Evolutionary conservation across 30 jellyfish, hydroid and myxozoan genomes (phyloP), one percentile per base, ranked within the genome.

Genomic region (Aurelia sp.): DNA sequence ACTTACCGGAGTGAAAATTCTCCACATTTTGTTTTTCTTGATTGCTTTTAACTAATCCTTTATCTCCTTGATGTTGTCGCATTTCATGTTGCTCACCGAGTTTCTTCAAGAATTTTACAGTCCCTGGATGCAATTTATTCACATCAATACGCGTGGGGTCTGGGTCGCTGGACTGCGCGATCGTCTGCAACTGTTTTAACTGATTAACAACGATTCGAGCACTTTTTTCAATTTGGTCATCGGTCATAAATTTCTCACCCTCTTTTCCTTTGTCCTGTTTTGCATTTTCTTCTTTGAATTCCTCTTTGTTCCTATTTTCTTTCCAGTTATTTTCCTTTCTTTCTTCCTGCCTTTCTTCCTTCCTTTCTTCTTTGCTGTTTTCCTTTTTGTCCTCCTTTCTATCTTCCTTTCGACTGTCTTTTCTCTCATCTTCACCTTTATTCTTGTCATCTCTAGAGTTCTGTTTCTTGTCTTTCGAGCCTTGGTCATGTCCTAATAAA

Each of bases 131-230:
- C 71, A 93, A 64, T 64, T 89, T 86, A 68, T 91, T 89, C 18
- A 93, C 98, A 63, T 93, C 97, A 15, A 93, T 93, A 78, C 84
- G 84, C 37, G 96, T 66, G 11, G 98, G 98, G 57, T 93, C 98
- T 23, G 98, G 98, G 71, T 93, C 83, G 0, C 91, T 62, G 15
- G 98, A 93, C 60, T 93, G 98, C 27, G 98, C 98, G n/a, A 93
- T 86, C 27, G 62, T 88, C 68, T 93, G 98, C 51, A 93, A 74
- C 68, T 89, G 97, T 51, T 93, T 89, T 62, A 93, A 79, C 67
- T 93, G 98, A 44, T 73, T 83, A 11, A 93, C 83, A 22, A 93
- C 98, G 27, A 93, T 85, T 30, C 97, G 65, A 1, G 98, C 94
- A 62, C 81, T 93, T 71, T 89, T 75, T 53, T 93, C 98, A 40